Evolutionary conservation across 2,888 invertebrate species (phyloP).

Genomic region (Coecobrya sp.): DNA sequence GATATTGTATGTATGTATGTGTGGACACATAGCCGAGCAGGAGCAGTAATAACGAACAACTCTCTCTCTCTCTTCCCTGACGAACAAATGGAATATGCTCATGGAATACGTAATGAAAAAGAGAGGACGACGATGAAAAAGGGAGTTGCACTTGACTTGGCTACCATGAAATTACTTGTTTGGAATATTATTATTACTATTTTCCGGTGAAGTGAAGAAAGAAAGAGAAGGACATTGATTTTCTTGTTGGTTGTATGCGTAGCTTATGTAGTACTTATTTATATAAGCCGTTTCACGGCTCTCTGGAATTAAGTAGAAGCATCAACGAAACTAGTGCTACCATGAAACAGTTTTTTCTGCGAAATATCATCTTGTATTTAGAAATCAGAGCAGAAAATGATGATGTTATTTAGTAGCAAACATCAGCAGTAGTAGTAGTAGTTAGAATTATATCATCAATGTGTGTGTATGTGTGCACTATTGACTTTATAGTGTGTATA

Average conservation of each 20-base stretch:
- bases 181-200: conserved; percentile 39
- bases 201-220: conserved; percentile 5
- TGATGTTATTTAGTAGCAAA: too few relatives aligned
- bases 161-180: conserved; percentile 44
- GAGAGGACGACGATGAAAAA: not conserved
- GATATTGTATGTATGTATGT: too few relatives aligned
- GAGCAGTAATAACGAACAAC: too few relatives aligned
- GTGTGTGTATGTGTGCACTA: too few relatives aligned
- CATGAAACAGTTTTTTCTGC: too few relatives aligned
- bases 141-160: conserved; percentile 32
- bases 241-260: not conserved
- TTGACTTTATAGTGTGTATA: too few relatives aligned
- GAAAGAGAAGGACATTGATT: conserved; percentile 1
- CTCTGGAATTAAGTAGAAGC: not conserved
- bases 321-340: too few relatives aligned
- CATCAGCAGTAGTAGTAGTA: too few relatives aligned
- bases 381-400: too few relatives aligned
- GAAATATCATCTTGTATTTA: too few relatives aligned
- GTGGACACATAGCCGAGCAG: not conserved
- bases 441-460: too few relatives aligned
- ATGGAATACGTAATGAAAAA: conserved; percentile 33
- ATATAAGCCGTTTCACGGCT: not conserved
- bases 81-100: conserved; percentile 32
- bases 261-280: not conserved
- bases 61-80: too few relatives aligned